Conservation (phyloP, 2,888 invertebrate species). For the Drosophila engyochracea region DNA sequence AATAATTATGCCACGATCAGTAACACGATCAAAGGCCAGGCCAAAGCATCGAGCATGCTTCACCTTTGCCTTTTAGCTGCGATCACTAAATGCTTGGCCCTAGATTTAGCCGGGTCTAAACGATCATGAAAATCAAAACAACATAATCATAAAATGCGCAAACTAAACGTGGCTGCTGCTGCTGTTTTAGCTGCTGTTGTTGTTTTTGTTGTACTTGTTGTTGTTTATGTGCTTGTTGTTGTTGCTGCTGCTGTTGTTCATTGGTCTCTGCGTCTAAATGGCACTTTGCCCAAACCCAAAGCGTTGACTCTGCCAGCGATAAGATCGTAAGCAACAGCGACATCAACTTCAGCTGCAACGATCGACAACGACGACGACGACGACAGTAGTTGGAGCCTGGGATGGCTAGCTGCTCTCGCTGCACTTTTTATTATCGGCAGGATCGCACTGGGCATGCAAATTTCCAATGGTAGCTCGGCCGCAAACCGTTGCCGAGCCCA, state of each 20-base stretch:
- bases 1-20: conserved; percentile 79
- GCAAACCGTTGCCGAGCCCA: conserved; percentile 41
- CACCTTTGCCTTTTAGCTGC: conserved; percentile 66
- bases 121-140: conserved; percentile 82
- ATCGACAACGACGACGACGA: conserved; percentile 29
- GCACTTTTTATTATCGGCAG: conserved; percentile 78
- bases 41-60: conserved; percentile 46
- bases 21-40: conserved; percentile 81
- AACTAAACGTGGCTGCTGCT: conserved; percentile 76
- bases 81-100: conserved; percentile 74
- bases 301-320: conserved; percentile 77
- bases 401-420: conserved; percentile 37
- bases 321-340: conserved; percentile 70
- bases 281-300: conserved; percentile 78
- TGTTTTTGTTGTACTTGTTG: conserved; percentile 45
- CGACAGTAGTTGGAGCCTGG: conserved; percentile 53
- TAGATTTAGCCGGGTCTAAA: conserved; percentile 54
- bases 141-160: conserved; percentile 81
- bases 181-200: conserved; percentile 58
- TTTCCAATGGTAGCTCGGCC: conserved; percentile 71
- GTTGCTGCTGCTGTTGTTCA: conserved; percentile 54
- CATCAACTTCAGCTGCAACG: conserved; percentile 43
- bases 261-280: conserved; percentile 77
- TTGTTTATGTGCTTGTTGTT: conserved; percentile 37
- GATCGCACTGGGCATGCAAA: conserved; percentile 81